Conservation (phyloP, 2,113 vertebrate genomes). For the Benitochromis conjunctus region DNA sequence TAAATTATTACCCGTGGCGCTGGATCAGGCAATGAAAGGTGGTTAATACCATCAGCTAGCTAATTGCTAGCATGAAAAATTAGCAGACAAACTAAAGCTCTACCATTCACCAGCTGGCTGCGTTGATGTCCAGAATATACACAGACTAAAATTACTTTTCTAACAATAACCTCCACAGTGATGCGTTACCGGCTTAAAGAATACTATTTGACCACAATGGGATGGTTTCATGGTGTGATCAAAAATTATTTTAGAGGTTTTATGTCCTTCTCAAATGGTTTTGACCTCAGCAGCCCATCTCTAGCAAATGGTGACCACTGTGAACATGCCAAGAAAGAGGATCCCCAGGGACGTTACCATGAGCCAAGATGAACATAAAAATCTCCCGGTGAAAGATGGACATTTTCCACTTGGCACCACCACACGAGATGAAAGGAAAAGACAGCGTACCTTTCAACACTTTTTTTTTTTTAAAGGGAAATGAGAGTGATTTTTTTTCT, state of each 20-base stretch:
- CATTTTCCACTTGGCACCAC: conserved; percentile 58
- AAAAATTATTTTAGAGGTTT: conserved; percentile 62
- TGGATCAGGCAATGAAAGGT: not conserved
- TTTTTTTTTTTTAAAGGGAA: not conserved
- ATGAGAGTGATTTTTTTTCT: conserved; percentile 24
- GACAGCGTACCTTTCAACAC: conserved; percentile 41
- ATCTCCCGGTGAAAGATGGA: conserved; percentile 54
- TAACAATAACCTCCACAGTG: conserved; percentile 25
- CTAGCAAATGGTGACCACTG: conserved; percentile 66
- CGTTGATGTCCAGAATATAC: not conserved
- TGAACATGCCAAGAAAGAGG: conserved; percentile 64
- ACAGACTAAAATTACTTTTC: conserved; percentile 3
- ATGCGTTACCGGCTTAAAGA: conserved; percentile 30
- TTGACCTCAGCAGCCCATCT: conserved; percentile 66
- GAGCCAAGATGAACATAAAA: conserved; percentile 66
- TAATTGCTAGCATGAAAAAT: not conserved
- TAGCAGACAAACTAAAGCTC: not conserved
- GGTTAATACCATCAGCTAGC: not conserved
- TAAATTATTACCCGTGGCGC: not conserved
- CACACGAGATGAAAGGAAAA: conserved; percentile 40
- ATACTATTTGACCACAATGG: conserved; percentile 43
- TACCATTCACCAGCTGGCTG: not conserved
- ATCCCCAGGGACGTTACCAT: conserved; percentile 35
- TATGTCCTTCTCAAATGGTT: conserved; percentile 71
- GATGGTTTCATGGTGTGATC: conserved; percentile 54